Percentiles rank a stretch among this genome's conserved stretches.
Evolutionary conservation across 2,113 vertebrate species (phyloP).

Genomic region (Rynchops niger): DNA sequence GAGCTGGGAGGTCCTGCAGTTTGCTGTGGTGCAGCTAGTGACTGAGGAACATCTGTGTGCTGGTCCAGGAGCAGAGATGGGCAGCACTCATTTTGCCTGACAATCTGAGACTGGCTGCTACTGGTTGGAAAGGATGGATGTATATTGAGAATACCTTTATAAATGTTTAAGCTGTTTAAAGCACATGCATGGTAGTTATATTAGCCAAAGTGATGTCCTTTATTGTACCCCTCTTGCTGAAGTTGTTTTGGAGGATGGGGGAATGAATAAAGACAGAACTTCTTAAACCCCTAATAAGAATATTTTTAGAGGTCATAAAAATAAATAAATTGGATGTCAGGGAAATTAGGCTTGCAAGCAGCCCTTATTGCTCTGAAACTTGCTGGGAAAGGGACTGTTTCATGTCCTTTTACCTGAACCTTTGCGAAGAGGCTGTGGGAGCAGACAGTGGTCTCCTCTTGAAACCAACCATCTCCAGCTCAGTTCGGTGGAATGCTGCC

Average conservation of each 20-base stretch:
- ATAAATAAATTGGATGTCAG: not conserved
- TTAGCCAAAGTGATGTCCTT: not conserved
- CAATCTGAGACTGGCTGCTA: not conserved
- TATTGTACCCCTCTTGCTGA: not conserved
- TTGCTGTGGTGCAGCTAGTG: not conserved
- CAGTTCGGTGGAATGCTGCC: not conserved
- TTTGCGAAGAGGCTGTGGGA: not conserved
- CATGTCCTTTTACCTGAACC: not conserved
- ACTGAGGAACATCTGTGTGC: not conserved
- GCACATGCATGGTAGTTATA: rapidly evolving
- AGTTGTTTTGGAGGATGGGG: not conserved
- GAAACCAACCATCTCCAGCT: not conserved
- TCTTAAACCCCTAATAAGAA: not conserved
- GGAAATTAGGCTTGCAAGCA: not conserved
- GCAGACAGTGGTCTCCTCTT: not conserved
- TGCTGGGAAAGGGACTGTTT: not conserved
- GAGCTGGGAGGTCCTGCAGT: not conserved
- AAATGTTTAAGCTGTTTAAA: not conserved
- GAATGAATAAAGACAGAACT: not conserved
- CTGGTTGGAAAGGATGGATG: not conserved
- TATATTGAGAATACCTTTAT: not conserved
- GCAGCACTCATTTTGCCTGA: not conserved
- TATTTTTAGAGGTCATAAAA: not conserved
- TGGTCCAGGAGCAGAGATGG: not conserved
- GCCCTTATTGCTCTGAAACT: not conserved